Evolutionary conservation across 2,797 vertebrate species (phyloP), one percentile per base, ranked within the genome.

Genomic region (Meriones psammophilus): DNA sequence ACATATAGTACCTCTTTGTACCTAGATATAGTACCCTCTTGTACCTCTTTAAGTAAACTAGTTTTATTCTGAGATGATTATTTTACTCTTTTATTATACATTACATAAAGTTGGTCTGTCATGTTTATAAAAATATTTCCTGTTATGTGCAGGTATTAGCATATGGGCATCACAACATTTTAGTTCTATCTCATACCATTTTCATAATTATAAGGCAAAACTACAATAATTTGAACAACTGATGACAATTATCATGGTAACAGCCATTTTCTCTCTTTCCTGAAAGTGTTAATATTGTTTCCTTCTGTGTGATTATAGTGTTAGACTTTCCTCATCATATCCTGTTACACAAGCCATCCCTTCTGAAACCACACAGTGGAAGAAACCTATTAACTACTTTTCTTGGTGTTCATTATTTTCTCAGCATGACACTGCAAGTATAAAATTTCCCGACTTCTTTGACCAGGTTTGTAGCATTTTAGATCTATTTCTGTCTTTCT

Each of bases 401-500:
- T 24, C 14, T 39, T 83, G 14, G 22, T 54, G 22, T 22, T 26
- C 24, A 46, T 46, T 64, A 89, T 28, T 66, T 64, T 76, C 62
- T 69, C 24, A 17, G 13, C 33, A 54, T 15, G 36, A 20, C 12
- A 60, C 1, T 17, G 0, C 18, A 73, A 18, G 17, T 14, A 56
- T 8, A 68, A 56, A 95, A 92, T 39, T 1, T 58, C 13, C 8
- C 4, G 33, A 6, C 0, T 0, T 18, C 42, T 69, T 56, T 68
- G 2, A 39, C 46, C 42, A 12, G 4, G 39, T 86, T 76, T 56
- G 6, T 46, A 28, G 1, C 7, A 39, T 56, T 91, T 46, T 26
- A 0, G 18, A 76, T 2, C 4, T 2, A 3, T 20, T 30, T 0
- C 7, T 78, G 17, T 4, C 17, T 18, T 89, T 30, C 3, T 17